These are phyloP conservation scores for Drosophila novamexicana DNA, from an alignment of 1,140 invertebrate genomes.

Conservation along the genomic window DNA sequence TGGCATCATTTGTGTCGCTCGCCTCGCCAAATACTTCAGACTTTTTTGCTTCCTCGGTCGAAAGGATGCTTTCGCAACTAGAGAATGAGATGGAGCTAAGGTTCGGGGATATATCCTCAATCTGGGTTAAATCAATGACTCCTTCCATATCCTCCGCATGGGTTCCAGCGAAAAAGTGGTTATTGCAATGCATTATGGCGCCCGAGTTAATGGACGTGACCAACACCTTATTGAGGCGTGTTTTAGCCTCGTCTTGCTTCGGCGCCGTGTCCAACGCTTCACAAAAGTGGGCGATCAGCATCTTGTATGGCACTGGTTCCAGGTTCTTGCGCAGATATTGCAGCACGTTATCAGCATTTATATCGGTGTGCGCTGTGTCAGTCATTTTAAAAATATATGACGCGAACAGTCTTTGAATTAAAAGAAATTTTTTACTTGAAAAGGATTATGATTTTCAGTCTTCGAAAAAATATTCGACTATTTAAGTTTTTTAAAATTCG, in stretches of 20 bases:
- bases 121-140: background rate
- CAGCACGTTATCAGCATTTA: background rate
- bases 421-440: too few species aligned
- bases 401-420: too few species aligned
- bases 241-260: too few species aligned
- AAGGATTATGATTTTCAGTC: background rate
- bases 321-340: background rate
- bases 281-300: background rate
- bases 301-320: background rate
- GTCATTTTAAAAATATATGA: background rate
- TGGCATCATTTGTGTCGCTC: background rate
- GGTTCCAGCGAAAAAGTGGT: background rate
- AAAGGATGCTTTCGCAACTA: background rate
- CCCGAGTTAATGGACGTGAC: background rate
- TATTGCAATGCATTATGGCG: background rate
- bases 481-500: background rate
- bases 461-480: too few species aligned
- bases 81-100: background rate
- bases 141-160: background rate
- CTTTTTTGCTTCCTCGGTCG: background rate
- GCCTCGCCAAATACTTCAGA: background rate
- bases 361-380: background rate
- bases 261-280: background rate
- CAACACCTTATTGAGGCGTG: background rate
- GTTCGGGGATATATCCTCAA: background rate